These are phyloP conservation scores for Vireo altiloquus DNA, from an alignment of 2,113 vertebrate genomes.

Conservation along the genomic window DNA sequence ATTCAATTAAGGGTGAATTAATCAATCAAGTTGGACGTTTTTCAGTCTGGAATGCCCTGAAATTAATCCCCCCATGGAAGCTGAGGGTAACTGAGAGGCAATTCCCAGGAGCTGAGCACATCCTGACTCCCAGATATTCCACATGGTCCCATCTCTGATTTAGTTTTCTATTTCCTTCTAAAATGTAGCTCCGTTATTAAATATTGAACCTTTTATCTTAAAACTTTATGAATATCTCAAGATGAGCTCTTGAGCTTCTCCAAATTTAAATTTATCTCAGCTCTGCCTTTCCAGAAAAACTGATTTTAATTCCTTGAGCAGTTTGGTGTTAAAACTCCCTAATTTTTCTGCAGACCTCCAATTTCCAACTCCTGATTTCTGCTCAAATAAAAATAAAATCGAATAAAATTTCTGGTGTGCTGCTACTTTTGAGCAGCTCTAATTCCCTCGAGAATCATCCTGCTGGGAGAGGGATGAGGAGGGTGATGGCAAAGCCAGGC, in stretches of 20 bases:
- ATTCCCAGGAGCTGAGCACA: neutral
- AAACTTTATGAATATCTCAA: neutral
- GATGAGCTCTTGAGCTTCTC: neutral
- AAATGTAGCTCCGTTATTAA: neutral
- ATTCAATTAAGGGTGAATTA: neutral
- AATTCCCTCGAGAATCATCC: neutral
- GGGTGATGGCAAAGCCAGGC: fast-evolving
- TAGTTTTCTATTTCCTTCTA: neutral
- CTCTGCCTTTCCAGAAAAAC: neutral
- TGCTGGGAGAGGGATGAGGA: neutral
- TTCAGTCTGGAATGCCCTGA: neutral
- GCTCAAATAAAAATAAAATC: neutral
- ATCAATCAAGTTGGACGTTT: neutral
- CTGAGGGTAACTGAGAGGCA: neutral
- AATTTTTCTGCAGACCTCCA: neutral
- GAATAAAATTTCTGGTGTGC: neutral
- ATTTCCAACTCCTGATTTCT: neutral
- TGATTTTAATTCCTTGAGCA: neutral
- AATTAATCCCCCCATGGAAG: neutral
- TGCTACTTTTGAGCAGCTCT: fast-evolving
- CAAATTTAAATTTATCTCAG: neutral
- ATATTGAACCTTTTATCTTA: neutral
- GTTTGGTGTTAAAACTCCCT: neutral
- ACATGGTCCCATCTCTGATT: neutral
- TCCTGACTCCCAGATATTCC: neutral